Base-by-base conservation (phyloP, 1,140 invertebrate species). In the Polyergus mexicanus region DNA sequence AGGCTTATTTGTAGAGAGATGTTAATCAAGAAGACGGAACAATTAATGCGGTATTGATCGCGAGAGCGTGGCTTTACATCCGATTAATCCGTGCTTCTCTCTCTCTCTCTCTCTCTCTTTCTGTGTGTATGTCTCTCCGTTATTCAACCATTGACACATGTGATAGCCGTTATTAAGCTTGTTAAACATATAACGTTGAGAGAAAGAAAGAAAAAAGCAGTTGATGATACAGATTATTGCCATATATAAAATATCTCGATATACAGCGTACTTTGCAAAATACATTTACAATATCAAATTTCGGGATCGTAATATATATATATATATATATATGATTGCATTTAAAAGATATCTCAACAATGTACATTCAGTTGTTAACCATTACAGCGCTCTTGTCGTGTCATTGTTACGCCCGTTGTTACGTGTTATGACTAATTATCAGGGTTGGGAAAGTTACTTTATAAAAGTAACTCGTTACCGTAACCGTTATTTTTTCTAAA, bases 1-100 rank as follows among this genome's bases (percentile, higher is more conserved):
- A 38, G 25, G 19, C 66, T 83, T 71, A 81, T 81, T 62, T 83
- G 78, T 44, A 83, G 25, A 28, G 68, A 16, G 56, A 83, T 47
- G 68, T 74, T 83, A 83, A 83, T 83, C 38, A 83, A 83, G 68
- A n/a, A 74, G 78, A 74, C 41, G 68, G 78, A 83, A 83, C 72
- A 83, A 83, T 83, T 83, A 74, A 83, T 22, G 38, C 51, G 8
- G 54, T 83, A 83, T 83, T 47, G 78, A 83, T 83, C 78, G 78
- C 25, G 78, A 44, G 47, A n/a, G 68, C 54, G 7, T 11, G 51
- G 66, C 54, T 72, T 83, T 25, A 60, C 68, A 44, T 83, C 28
- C 25, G 38, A 81, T 83, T 83, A 83, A 62, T 83, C 78, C 25
- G 41, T 22, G 0, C 2, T 22, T 69, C 41, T 16, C 13, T 51